phyloP scores from a whole-genome alignment of 2,888 invertebrate genomes.

The Bruchidius siliquastri region DNA sequence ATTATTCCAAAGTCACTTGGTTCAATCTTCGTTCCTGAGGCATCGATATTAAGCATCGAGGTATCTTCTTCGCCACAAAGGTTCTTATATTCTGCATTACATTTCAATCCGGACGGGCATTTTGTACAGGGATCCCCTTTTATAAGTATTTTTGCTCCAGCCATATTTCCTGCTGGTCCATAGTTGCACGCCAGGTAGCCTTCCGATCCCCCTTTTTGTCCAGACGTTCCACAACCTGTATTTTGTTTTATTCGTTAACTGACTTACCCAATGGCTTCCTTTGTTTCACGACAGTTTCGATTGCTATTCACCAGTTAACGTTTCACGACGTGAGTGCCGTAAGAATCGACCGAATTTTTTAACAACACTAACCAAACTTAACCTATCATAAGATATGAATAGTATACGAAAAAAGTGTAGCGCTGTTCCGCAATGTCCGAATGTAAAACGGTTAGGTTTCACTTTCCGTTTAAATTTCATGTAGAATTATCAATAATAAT shows the following conservation, averaged over 20 bases:
- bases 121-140: constrained; percentile 9
- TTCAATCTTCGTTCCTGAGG: neutral
- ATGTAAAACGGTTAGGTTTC: no score
- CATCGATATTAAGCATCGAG: neutral
- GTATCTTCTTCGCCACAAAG: constrained; percentile 11
- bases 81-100: constrained; percentile 6
- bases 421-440: no score
- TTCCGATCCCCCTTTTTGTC: neutral
- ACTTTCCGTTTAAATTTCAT: no score
- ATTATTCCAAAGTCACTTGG: neutral
- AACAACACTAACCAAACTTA: no score
- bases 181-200: constrained; percentile 16
- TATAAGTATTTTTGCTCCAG: constrained; percentile 1
- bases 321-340: no score
- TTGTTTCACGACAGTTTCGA: neutral
- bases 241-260: neutral
- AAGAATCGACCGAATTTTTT: no score
- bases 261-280: neutral
- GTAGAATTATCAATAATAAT: no score
- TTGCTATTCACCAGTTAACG: no score
- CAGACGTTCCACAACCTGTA: neutral
- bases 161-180: constrained; percentile 11
- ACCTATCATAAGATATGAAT: no score
- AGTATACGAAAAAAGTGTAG: no score
- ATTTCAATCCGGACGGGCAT: constrained; percentile 37